Conservation (phyloP, 2,113 vertebrate genomes). For the Periophthalmodon schlosseri region DNA sequence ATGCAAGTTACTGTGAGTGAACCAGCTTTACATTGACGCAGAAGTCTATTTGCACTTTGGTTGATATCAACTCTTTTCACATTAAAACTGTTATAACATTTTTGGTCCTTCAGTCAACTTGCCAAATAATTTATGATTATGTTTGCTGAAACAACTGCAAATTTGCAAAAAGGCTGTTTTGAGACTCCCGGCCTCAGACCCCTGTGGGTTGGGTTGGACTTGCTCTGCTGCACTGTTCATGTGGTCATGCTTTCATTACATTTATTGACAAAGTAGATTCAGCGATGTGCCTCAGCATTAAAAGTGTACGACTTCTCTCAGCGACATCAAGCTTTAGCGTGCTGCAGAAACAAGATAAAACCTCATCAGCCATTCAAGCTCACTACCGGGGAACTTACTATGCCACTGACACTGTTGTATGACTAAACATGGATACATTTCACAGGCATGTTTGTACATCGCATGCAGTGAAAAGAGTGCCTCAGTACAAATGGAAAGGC, state of each 20-base stretch:
- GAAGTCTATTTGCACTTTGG: constrained; percentile 23
- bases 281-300: constrained; percentile 70
- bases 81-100: constrained; percentile 5
- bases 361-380: constrained; percentile 61
- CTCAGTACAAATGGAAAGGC: constrained; percentile 53
- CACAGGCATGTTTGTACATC: constrained; percentile 60
- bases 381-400: constrained; percentile 54
- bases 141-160: constrained; percentile 5
- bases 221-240: constrained; percentile 27
- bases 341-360: constrained; percentile 64
- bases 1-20: neutral
- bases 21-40: constrained; percentile 24
- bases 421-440: constrained; percentile 23
- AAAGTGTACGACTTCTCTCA: constrained; percentile 40
- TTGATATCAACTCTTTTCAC: constrained; percentile 6
- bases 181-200: constrained; percentile 39
- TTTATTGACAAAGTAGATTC: constrained; percentile 58
- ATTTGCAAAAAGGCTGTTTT: neutral
- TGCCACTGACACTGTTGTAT: constrained; percentile 33
- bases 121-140: constrained; percentile 6
- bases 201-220: constrained; percentile 31
- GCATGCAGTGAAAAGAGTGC: constrained; percentile 68
- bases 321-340: constrained; percentile 61
- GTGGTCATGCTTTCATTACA: constrained; percentile 38
- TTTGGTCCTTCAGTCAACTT: neutral